Base-by-base conservation (phyloP, 1,140 invertebrate genomes). In the Aphidius gifuensis region DNA sequence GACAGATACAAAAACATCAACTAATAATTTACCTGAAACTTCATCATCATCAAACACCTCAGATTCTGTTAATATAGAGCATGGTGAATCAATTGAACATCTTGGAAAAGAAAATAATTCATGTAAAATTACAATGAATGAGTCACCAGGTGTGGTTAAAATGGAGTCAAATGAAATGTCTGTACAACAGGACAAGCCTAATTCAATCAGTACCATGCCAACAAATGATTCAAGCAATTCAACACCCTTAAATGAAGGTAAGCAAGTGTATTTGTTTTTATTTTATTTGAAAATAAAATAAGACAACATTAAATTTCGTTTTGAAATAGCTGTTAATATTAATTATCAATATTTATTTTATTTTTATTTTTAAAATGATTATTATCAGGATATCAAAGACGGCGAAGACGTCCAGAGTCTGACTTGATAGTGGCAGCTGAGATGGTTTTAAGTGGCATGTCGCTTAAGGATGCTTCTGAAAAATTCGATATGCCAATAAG, bases 401-500 rank as follows among this genome's bases (percentile, higher is more conserved):
- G 85, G 69, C 86, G 88, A 57, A 80, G 88, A 9, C 82, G 87
- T 58, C 87, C 89, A 11, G 90, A 92, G 74, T 88, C 88, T 43
- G 86, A 90, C 69, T 71, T 92, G 32, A 85, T 88, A 4, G 85
- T 89, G 71, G 90, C 90, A 5, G 90, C 90, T 2, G 90, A 92
- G 71, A 89, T 89, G 75, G 89, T 92, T 40, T 88, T 87, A 9
- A 84, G 88, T 23, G 90, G 90, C 11, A 89, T 89, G 81, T 91
- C 90, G 68, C 91, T 91, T 82, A 90, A 91, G 77, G 90, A 88
- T 6, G 90, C 90, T 45, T 91, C 89, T 45, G 89, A 91, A 71
- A 89, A 90, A 82, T 92, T 90, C 73, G 90, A 90, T 70, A 92
- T 91, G 76, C 90, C 90, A 53, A 91, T 91, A 64, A 91, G 89